A percentile compares a stretch with the other conserved stretches of the same genome.
Conservation (phyloP, 1,140 invertebrate species). For the Dinoponera quadriceps region DNA sequence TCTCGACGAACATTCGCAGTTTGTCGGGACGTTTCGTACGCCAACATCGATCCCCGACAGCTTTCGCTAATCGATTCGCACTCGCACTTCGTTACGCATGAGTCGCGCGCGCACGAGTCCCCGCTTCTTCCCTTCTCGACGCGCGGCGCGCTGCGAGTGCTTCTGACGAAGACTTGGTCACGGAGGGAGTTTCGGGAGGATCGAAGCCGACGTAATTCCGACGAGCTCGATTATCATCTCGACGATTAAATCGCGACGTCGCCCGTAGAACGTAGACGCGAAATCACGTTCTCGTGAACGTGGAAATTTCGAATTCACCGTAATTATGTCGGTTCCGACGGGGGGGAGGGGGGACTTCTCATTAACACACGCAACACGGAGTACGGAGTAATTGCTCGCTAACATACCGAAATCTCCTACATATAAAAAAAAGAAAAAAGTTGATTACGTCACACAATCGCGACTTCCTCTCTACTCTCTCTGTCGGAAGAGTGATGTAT, state of each 20-base stretch:
- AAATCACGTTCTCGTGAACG: not conserved
- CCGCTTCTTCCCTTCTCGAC: constrained; percentile 36
- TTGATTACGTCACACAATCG: not conserved
- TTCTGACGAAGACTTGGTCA: constrained; percentile 25
- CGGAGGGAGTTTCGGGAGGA: not conserved
- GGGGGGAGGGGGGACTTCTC: not conserved
- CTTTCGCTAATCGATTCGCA: constrained; percentile 55
- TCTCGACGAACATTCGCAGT: constrained; percentile 64
- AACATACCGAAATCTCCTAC: constrained; percentile 17
- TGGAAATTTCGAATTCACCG: not conserved
- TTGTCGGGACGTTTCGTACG: constrained; percentile 69
- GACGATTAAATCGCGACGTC: not conserved
- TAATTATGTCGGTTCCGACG: not conserved
- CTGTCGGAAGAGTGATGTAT: constrained; percentile 18
- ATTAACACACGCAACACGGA: constrained; percentile 10
- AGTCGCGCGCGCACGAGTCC: constrained; percentile 42
- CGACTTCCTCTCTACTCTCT: not conserved
- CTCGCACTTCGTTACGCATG: constrained; percentile 48
- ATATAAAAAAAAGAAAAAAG: constrained; percentile 22
- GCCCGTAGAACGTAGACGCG: too few species aligned
- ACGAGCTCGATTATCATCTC: not conserved
- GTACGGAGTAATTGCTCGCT: not conserved
- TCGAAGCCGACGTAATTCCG: not conserved
- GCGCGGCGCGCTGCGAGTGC: constrained; percentile 22
- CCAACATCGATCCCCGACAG: constrained; percentile 46